Percentiles rank a stretch among this genome's conserved stretches.
phyloP scores from a whole-genome alignment of 2,797 vertebrate genomes.

The Lagocephalus sceleratus region DNA sequence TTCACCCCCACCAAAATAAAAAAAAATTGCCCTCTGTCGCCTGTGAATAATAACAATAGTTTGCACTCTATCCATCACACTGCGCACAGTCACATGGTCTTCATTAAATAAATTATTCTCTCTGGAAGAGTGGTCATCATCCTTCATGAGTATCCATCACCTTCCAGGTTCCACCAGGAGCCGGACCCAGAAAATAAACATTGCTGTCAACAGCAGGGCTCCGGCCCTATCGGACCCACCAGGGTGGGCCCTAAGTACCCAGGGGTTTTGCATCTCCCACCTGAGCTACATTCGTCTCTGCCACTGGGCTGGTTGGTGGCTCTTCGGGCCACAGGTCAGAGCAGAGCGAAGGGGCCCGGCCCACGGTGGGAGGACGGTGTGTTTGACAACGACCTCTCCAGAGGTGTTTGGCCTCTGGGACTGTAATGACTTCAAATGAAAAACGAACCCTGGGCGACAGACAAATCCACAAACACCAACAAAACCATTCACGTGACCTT shows the following conservation, averaged over 20 bases:
- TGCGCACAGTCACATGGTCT: conserved; percentile 77
- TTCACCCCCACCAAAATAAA: conserved; percentile 42
- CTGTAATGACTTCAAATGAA: conserved; percentile 18
- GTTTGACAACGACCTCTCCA: conserved; percentile 8
- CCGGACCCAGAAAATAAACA: conserved; percentile 71
- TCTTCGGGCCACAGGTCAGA: conserved; percentile 23
- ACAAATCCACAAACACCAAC: conserved; percentile 6
- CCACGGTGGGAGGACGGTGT: conserved; percentile 17
- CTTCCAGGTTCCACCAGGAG: conserved; percentile 74
- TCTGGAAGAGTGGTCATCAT: conserved; percentile 94
- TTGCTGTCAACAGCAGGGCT: conserved; percentile 55
- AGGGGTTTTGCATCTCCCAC: conserved; percentile 50
- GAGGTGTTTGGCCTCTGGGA: conserved; percentile 10
- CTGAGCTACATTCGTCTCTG: conserved; percentile 83
- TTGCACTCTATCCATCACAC: conserved; percentile 75
- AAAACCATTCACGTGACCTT: conserved; percentile 1
- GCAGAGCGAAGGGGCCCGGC: conserved; percentile 8
- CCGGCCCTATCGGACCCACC: conserved; percentile 53
- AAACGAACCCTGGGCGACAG: conserved; percentile 3
- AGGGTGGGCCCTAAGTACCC: conserved; percentile 76
- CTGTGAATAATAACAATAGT: conserved; percentile 78
- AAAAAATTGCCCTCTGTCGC: conserved; percentile 68
- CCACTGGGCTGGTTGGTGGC: conserved; percentile 51
- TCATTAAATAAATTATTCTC: conserved; percentile 94
- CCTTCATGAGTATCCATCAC: conserved; percentile 87